Conservation (phyloP, 2,888 invertebrate genomes). For the Cephus runcator region DNA sequence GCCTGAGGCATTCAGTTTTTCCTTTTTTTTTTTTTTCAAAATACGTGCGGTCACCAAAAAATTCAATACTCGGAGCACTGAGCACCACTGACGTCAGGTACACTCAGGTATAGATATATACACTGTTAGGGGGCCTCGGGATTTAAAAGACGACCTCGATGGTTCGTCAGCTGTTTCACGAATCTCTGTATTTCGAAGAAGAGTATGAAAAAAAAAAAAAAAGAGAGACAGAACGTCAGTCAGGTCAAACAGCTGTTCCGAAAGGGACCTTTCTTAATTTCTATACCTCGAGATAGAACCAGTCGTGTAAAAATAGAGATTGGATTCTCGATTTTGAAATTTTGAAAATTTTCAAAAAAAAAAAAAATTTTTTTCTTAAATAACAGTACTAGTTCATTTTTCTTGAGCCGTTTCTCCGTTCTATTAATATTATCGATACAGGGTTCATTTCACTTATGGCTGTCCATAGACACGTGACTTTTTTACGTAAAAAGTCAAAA, state of each 20-base stretch:
- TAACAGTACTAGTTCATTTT: too few species aligned
- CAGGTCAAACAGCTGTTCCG: slow-evolving; percentile 22
- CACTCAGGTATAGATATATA: not conserved
- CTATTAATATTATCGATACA: too few species aligned
- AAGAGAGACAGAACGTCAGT: slow-evolving; percentile 21
- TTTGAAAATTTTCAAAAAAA: not conserved
- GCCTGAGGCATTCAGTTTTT: not conserved
- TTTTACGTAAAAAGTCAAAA: too few species aligned
- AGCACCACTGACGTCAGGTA: not conserved
- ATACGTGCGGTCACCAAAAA: not conserved
- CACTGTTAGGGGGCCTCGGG: not conserved
- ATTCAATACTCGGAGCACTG: not conserved
- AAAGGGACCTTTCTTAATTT: not conserved
- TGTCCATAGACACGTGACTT: too few species aligned
- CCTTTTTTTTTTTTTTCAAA: not conserved
- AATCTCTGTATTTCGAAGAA: slow-evolving; percentile 14
- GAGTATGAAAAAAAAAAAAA: slow-evolving; percentile 18
- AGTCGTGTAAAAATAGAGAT: not conserved
- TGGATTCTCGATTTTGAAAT: not conserved
- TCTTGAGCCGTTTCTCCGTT: too few species aligned
- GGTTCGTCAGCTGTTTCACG: slow-evolving; percentile 29
- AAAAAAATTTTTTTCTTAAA: too few species aligned
- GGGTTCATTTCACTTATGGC: too few species aligned
- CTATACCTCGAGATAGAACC: not conserved
- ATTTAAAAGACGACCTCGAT: not conserved